A percentile compares a stretch with the other conserved stretches of the same genome.
phyloP scores from a whole-genome alignment of 2,113 vertebrate species.

The Falco punctatus region DNA sequence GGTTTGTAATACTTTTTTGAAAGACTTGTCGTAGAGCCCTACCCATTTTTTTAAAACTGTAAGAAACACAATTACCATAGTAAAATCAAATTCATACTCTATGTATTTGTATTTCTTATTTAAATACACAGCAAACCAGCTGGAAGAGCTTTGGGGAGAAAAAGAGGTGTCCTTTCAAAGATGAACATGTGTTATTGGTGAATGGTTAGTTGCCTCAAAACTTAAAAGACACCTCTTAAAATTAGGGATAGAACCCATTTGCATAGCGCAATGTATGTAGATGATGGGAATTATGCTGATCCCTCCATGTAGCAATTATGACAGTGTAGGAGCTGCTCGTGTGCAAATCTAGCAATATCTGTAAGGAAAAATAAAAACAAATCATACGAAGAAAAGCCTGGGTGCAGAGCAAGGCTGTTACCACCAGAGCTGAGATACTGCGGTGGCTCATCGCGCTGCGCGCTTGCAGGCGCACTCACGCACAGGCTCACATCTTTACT shows the following conservation, averaged over 20 bases:
- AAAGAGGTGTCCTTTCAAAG: neutral
- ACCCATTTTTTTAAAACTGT: neutral
- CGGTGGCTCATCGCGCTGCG: neutral
- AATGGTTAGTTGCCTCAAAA: conserved; percentile 24
- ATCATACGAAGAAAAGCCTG: conserved; percentile 26
- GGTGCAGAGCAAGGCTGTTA: neutral
- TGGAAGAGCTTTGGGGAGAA: neutral
- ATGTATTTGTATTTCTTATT: conserved; percentile 6
- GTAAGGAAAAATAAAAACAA: neutral
- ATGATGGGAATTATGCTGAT: conserved; percentile 23
- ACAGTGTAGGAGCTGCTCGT: conserved; percentile 6
- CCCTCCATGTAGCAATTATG: conserved; percentile 52
- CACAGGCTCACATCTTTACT: neutral
- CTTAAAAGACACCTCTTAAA: neutral
- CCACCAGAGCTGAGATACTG: neutral
- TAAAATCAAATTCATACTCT: neutral
- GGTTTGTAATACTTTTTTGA: conserved; percentile 16
- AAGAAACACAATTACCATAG: neutral
- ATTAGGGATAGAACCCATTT: conserved; percentile 12
- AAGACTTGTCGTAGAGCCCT: conserved; percentile 4
- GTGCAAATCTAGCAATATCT: conserved; percentile 30
- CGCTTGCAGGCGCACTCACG: accelerated
- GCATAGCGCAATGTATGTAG: conserved; percentile 36
- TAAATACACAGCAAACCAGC: conserved; percentile 50
- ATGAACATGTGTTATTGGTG: conserved; percentile 19